phyloP scores from a whole-genome alignment of 2,888 invertebrate species.

The Dione vanillae region DNA sequence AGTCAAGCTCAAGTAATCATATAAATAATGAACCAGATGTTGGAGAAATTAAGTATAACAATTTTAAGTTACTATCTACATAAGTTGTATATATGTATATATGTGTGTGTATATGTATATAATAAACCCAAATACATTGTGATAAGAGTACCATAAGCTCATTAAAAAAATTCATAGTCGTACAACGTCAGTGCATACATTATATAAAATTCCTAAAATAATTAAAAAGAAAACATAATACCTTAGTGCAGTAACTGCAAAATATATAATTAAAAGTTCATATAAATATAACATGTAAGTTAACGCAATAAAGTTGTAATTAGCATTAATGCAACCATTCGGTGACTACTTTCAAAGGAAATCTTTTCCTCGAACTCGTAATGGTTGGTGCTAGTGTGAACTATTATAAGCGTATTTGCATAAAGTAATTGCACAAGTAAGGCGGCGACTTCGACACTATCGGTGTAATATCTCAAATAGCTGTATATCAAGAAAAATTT shows the following conservation, averaged over 20 bases:
- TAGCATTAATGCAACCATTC: conserved; percentile 24
- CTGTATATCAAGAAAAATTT: neutral
- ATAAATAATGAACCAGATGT: no score
- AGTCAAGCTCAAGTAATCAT: no score
- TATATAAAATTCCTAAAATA: conserved; percentile 1
- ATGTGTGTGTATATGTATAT: no score
- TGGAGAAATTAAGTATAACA: no score
- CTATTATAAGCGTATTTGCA: conserved; percentile 47
- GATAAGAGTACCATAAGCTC: no score
- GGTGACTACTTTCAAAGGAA: conserved; percentile 45
- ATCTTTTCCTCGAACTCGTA: conserved; percentile 48
- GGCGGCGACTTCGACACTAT: conserved; percentile 28
- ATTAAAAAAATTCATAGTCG: no score
- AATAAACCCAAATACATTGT: no score
- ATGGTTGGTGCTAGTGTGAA: conserved; percentile 38
- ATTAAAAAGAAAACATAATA: neutral
- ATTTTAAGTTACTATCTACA: no score
- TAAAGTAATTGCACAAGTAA: conserved; percentile 37
- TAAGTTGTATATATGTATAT: no score
- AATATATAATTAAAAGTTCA: neutral
- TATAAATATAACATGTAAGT: neutral
- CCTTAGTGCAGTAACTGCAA: neutral
- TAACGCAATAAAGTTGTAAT: conserved; percentile 23
- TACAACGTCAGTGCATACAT: neutral
- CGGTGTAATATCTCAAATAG: conserved; percentile 21